Evolutionary conservation across 2,797 vertebrate genomes (phyloP).

Genomic region (Podarcis lilfordi): DNA sequence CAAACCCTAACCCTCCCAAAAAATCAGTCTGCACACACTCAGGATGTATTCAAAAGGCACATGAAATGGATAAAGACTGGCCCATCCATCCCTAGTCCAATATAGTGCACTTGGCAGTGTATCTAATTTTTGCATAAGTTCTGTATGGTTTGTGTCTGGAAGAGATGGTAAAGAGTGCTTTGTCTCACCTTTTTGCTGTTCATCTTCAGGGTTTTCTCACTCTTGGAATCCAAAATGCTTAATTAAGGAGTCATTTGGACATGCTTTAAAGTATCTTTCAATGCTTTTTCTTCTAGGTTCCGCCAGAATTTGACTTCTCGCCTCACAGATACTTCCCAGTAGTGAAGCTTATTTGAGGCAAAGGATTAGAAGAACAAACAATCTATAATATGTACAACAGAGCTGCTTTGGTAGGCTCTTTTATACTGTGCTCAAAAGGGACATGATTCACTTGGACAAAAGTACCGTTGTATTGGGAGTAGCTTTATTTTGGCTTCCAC

Average conservation of each 20-base stretch:
- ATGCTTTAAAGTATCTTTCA: not conserved
- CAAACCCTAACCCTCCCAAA: no score
- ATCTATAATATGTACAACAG: conserved; percentile 1
- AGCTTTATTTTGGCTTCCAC: conserved; percentile 54
- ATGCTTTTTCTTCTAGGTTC: conserved; percentile 79
- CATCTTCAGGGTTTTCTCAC: not conserved
- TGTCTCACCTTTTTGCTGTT: not conserved
- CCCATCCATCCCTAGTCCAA: no score
- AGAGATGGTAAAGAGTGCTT: not conserved
- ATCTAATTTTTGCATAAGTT: not conserved
- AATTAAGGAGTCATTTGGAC: not conserved
- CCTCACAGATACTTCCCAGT: conserved; percentile 98
- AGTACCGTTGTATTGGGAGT: conserved; percentile 52
- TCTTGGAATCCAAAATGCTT: not conserved
- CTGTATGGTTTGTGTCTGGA: not conserved
- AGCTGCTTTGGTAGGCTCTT: not conserved
- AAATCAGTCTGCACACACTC: no score
- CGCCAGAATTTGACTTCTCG: conserved; percentile 98
- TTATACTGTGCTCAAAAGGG: conserved; percentile 26
- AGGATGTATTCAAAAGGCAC: no score
- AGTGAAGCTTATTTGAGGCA: conserved; percentile 90
- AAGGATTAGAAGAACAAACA: conserved; percentile 2
- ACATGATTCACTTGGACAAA: conserved; percentile 41
- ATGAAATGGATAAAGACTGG: no score
- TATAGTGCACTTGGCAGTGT: no score